Percentiles rank a stretch among this genome's conserved stretches.
Conservation (phyloP, 2,888 invertebrate genomes). For the Nymphalis urticae region DNA sequence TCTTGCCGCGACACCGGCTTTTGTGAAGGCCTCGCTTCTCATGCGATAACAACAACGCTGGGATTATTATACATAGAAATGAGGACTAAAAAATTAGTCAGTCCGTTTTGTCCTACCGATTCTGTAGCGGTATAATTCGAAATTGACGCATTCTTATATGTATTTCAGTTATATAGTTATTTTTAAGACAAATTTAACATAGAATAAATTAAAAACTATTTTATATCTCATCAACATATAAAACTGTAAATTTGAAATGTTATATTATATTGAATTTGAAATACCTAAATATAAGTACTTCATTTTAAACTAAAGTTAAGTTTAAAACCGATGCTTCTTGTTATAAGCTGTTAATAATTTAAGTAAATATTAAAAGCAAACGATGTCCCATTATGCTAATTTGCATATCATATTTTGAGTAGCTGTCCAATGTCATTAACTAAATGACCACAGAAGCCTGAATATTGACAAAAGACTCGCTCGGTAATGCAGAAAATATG, state of each 20-base stretch:
- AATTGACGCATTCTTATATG: not conserved
- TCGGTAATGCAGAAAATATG: constrained; percentile 76
- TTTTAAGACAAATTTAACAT: not conserved
- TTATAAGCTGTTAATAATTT: constrained; percentile 9
- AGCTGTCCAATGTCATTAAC: constrained; percentile 55
- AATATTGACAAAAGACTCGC: constrained; percentile 77
- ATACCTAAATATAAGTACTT: no score
- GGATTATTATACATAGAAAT: constrained; percentile 29
- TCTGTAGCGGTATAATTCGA: not conserved
- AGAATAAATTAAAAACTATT: no score
- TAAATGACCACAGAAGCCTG: constrained; percentile 59
- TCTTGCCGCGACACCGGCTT: constrained; percentile 43
- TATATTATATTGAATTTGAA: no score
- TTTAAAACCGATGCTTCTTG: not conserved
- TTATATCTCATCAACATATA: no score
- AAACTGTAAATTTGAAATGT: no score
- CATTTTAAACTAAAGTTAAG: not conserved
- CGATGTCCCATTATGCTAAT: constrained; percentile 26
- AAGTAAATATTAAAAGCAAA: constrained; percentile 5
- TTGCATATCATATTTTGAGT: constrained; percentile 56
- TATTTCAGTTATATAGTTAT: not conserved
- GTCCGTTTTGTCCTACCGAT: constrained; percentile 7
- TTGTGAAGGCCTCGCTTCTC: constrained; percentile 44
- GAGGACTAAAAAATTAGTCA: constrained; percentile 12
- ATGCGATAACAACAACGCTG: constrained; percentile 31